Conservation (phyloP, 1,140 invertebrate species). For the Neodiprion pinetum region DNA sequence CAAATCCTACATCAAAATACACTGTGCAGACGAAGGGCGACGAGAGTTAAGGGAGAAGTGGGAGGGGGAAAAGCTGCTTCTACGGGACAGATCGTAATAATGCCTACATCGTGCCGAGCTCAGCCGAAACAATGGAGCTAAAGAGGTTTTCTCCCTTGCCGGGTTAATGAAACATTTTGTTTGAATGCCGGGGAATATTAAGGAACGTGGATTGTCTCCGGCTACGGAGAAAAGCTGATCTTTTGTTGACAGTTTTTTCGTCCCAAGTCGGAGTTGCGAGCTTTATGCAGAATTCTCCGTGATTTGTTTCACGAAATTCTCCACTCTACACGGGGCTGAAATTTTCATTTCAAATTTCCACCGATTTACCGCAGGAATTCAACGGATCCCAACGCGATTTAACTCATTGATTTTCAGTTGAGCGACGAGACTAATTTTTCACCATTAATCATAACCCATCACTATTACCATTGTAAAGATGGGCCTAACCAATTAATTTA, state of each 20-base stretch:
- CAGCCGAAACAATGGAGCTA: slow-evolving; percentile 29
- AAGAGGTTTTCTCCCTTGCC: slow-evolving; percentile 14
- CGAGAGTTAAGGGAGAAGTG: neutral
- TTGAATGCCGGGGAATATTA: slow-evolving; percentile 23
- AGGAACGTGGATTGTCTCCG: neutral
- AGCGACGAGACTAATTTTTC: too few relatives aligned
- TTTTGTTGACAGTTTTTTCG: slow-evolving; percentile 20
- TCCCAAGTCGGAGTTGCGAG: slow-evolving; percentile 12
- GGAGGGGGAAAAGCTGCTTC: slow-evolving; percentile 12
- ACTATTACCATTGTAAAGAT: too few relatives aligned
- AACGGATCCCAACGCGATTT: too few relatives aligned
- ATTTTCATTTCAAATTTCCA: too few relatives aligned
- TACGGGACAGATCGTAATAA: slow-evolving; percentile 41
- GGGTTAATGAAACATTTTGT: slow-evolving; percentile 38
- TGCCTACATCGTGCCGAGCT: slow-evolving; percentile 26
- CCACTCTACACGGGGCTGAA: too few relatives aligned
- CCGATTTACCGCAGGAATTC: too few relatives aligned
- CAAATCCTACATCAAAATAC: neutral
- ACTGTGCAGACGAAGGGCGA: neutral
- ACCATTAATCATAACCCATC: too few relatives aligned
- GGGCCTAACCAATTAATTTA: neutral
- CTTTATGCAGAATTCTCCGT: too few relatives aligned
- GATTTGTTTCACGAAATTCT: too few relatives aligned
- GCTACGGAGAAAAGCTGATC: slow-evolving; percentile 10
- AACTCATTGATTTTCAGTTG: too few relatives aligned